These are phyloP conservation scores for Ifrita kowaldi DNA, from an alignment of 2,113 vertebrate species.

Conservation along the genomic window DNA sequence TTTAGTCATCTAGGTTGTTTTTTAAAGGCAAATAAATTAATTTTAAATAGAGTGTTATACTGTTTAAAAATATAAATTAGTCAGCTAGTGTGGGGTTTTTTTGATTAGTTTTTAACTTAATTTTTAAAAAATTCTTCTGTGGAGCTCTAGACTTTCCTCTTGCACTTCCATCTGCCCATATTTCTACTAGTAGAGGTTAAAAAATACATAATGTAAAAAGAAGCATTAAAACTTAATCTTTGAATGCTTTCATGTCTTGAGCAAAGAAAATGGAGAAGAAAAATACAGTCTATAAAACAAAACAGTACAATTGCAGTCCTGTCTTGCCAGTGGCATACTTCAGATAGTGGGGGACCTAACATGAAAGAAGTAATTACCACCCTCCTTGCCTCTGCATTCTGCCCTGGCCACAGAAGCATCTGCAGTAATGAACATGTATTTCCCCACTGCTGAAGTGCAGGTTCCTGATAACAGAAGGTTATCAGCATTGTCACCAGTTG, in stretches of 20 bases:
- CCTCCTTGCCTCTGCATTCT: not conserved
- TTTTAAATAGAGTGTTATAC: not conserved
- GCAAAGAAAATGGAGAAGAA: not conserved
- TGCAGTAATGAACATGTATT: not conserved
- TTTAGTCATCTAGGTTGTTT: not conserved
- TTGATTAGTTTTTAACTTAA: not conserved
- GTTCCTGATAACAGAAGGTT: not conserved
- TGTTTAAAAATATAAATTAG: not conserved
- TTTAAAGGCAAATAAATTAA: not conserved
- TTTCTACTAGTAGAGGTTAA: not conserved
- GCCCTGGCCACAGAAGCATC: not conserved
- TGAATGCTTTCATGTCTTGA: not conserved
- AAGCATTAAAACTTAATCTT: not conserved
- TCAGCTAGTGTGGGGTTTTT: fast-evolving
- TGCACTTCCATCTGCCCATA: not conserved
- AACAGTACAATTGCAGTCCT: not conserved
- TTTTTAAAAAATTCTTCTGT: fast-evolving
- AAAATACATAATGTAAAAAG: not conserved
- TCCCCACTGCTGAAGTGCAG: not conserved
- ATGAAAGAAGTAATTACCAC: not conserved
- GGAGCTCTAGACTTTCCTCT: not conserved
- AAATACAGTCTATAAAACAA: not conserved
- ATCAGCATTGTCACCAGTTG: not conserved
- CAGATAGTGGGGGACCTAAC: not conserved
- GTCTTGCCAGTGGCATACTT: not conserved